Evolutionary conservation across 1,140 invertebrate species (phyloP), one percentile per base, ranked within the genome.

Genomic region (Oreohelix idahoensis): DNA sequence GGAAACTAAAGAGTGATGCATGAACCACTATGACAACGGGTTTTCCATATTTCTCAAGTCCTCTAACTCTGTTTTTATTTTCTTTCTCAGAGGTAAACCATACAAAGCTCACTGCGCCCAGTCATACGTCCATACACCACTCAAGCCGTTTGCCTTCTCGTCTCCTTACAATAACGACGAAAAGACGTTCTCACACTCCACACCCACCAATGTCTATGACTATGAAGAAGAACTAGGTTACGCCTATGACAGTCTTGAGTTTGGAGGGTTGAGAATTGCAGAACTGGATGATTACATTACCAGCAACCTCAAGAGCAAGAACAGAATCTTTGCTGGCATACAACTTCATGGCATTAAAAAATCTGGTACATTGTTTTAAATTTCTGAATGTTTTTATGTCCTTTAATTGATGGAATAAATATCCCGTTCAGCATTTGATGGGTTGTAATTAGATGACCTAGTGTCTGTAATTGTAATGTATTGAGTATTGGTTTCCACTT

Each of bases 71-170:
- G 15, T 8, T 45, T 45, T 45, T 26, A 13, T 35, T 35, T 53
- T 53, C n/a, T 71, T 20, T 45, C 32, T 17, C 70, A 70, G 85
- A 53, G 63, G 63, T 29, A 80, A 83, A 36, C 85, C 83, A 13
- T 86, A 79, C 83, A 79, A 83, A 73, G 83, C 84, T 58, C 83
- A 87, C 79, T 87, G 86, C 70, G 86, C 83, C 23, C 36, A 79
- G 32, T 84, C 83, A 10, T 35, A 81, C 32, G 80, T 74, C 23
- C 69, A 83, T n/a, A 38, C 70, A 20, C 75, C 81, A 4, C 32
- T 87, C 66, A 87, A 84, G 58, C 84, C 86, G 5, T 85, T 85
- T 71, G 79, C 79, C 35, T 86, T 87, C 70, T 45, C 75, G 0
- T 45, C 84, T 5, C 84, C 84, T 11, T 79, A 77, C 66, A 84